These are phyloP conservation scores for Phthorimaea operculella DNA, from an alignment of 1,140 invertebrate genomes.

Conservation along the genomic window DNA sequence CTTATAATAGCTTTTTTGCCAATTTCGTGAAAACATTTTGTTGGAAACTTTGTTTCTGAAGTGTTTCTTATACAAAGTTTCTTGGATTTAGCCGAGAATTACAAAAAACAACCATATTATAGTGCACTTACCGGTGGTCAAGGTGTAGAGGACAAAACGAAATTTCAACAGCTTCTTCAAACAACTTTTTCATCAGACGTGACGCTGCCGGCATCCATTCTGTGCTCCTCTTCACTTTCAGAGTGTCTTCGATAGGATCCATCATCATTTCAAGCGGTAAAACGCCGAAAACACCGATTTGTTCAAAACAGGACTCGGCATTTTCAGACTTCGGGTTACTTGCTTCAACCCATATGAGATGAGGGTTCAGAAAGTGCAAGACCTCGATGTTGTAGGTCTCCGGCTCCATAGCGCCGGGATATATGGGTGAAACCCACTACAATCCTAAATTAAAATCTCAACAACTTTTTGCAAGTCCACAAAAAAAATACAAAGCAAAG, in stretches of 20 bases:
- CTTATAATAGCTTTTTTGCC: too few species aligned
- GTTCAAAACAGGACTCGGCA: constrained; percentile 36
- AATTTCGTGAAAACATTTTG: too few species aligned
- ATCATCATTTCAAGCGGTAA: constrained; percentile 33
- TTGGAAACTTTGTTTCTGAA: too few species aligned
- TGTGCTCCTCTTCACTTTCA: constrained; percentile 18
- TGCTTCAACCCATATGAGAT: constrained; percentile 51
- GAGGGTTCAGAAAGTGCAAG: constrained; percentile 41
- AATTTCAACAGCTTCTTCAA: constrained; percentile 22
- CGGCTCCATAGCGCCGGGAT: constrained; percentile 19
- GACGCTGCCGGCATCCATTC: constrained; percentile 34
- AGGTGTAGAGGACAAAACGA: constrained; percentile 39
- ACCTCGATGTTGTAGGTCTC: constrained; percentile 42
- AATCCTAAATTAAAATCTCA: too few species aligned
- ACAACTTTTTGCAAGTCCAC: too few species aligned
- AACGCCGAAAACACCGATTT: constrained; percentile 51
- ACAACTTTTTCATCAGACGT: constrained; percentile 24
- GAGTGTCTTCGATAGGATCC: constrained; percentile 15
- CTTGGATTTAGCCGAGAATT: too few species aligned
- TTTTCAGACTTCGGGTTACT: constrained; percentile 10
- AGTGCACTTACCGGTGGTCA: constrained; percentile 19
- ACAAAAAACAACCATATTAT: too few species aligned
- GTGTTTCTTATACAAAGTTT: too few species aligned
- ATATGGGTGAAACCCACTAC: too few species aligned
- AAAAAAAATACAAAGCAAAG: too few species aligned